phyloP scores from a whole-genome alignment of 2,888 invertebrate species.

The Auanema freiburgensis region DNA sequence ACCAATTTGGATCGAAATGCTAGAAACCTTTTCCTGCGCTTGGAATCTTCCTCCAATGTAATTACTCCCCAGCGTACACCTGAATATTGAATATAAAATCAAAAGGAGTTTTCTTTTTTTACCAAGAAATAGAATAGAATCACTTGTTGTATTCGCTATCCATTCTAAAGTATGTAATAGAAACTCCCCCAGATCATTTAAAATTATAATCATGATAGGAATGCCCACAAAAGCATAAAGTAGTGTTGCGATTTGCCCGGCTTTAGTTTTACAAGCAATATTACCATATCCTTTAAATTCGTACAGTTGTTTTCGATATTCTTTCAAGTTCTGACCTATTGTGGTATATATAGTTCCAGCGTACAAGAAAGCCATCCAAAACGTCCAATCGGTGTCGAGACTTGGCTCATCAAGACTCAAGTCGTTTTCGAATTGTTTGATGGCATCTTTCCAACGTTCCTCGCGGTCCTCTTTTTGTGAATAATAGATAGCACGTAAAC shows the following conservation, averaged over 20 bases:
- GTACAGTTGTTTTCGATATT: background rate
- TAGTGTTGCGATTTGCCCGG: constrained; percentile 84
- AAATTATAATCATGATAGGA: constrained; percentile 87
- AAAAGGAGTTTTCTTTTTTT: too few species aligned
- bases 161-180: constrained; percentile 68
- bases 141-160: constrained; percentile 25
- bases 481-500: constrained; percentile 48
- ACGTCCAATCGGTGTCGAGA: constrained; percentile 57
- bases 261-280: constrained; percentile 83
- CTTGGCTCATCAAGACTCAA: constrained; percentile 43
- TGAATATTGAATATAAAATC: background rate
- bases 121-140: constrained; percentile 35
- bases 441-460: constrained; percentile 56
- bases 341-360: constrained; percentile 63
- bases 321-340: constrained; percentile 47
- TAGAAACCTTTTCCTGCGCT: constrained; percentile 12
- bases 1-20: constrained; percentile 11
- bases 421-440: constrained; percentile 52
- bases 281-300: constrained; percentile 85
- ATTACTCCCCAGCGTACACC: constrained; percentile 20
- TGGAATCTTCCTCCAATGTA: constrained; percentile 18
- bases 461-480: constrained; percentile 48
- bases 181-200: constrained; percentile 91
- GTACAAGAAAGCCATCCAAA: constrained; percentile 61
- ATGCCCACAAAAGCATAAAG: constrained; percentile 87